A percentile compares a stretch with the other conserved stretches of the same genome.
Evolutionary conservation across 2,888 invertebrate species (phyloP).

Genomic region (Allacma fusca): DNA sequence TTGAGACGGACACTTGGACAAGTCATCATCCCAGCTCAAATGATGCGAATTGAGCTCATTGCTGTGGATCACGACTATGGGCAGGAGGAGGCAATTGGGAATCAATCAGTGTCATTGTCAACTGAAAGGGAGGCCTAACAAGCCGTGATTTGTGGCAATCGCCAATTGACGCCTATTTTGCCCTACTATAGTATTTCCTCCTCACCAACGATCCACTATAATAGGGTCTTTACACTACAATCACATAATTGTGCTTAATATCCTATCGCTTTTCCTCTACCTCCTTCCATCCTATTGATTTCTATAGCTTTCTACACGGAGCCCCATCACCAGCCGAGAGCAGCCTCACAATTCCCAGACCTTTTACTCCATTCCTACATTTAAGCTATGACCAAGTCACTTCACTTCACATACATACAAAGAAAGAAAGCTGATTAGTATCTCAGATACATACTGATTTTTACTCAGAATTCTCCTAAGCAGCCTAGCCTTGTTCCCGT

Average conservation of each 20-base stretch:
- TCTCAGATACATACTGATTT: not conserved
- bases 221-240: conserved; percentile 20
- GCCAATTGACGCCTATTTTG: conserved; percentile 53
- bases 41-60: conserved; percentile 39
- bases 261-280: conserved; percentile 14
- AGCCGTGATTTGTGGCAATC: conserved; percentile 43
- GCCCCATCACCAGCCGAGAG: not conserved
- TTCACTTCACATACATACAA: too few species aligned
- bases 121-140: conserved; percentile 45
- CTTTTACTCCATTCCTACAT: too few species aligned
- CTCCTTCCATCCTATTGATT: not conserved
- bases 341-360: too few species aligned
- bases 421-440: too few species aligned
- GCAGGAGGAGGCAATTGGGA: conserved; percentile 54
- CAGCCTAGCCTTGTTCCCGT: conserved; percentile 26
- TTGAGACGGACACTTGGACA: not conserved
- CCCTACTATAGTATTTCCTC: conserved; percentile 36
- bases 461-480: not conserved
- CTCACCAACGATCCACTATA: not conserved
- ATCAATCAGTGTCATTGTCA: conserved; percentile 60
- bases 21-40: conserved; percentile 18
- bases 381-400: too few species aligned
- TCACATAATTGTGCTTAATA: conserved; percentile 18
- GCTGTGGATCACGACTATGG: conserved; percentile 48
- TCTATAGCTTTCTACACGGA: not conserved